A percentile compares a stretch with the other conserved stretches of the same genome.
Evolutionary conservation across 2,113 vertebrate genomes (phyloP).

Genomic region (Lichenostomus cassidix): DNA sequence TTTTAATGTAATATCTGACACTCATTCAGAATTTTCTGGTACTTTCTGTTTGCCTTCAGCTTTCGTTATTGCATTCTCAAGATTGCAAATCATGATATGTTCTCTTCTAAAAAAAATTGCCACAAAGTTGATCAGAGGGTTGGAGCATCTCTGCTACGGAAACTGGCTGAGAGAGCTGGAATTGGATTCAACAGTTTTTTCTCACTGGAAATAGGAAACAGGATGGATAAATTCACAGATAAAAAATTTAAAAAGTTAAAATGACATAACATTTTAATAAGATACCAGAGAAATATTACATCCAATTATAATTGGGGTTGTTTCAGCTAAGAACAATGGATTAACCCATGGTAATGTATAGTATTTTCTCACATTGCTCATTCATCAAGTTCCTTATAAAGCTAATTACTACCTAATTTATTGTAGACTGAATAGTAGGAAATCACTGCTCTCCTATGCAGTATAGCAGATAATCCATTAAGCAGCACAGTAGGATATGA

Average conservation of each 20-base stretch:
- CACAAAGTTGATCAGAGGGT: neutral
- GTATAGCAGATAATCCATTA: neutral
- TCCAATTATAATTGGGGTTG: neutral
- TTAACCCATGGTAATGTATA: neutral
- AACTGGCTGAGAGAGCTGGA: neutral
- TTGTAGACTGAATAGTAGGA: neutral
- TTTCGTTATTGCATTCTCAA: neutral
- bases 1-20: neutral
- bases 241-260: neutral
- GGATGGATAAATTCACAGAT: neutral
- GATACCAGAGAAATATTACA: neutral
- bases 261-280: neutral
- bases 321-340: neutral
- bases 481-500: neutral
- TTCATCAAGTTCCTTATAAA: neutral
- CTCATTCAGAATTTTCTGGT: neutral
- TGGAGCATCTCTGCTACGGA: neutral
- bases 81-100: neutral
- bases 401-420: neutral
- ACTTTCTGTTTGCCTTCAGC: neutral
- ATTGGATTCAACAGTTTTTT: neutral
- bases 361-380: neutral
- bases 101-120: neutral
- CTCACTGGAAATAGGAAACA: neutral
- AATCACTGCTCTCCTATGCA: neutral